Conservation (phyloP, 2,888 invertebrate genomes). For the Spilosoma lubricipeda region DNA sequence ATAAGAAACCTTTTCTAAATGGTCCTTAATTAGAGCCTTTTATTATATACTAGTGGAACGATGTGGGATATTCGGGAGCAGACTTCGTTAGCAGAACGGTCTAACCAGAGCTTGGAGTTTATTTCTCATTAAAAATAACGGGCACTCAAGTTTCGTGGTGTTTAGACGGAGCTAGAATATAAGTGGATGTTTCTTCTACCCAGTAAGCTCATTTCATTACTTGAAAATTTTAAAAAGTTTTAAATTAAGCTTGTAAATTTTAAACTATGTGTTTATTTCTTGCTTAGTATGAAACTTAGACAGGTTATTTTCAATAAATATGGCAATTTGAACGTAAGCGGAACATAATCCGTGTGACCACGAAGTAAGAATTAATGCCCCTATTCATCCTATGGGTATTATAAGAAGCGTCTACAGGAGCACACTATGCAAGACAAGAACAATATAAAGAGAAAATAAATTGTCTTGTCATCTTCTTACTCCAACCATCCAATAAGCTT, state of each 20-base stretch:
- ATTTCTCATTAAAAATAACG: conserved; percentile 57
- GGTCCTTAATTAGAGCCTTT: conserved; percentile 46
- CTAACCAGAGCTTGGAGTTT: conserved; percentile 47
- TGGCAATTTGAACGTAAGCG: neutral
- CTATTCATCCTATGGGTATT: too few relatives aligned
- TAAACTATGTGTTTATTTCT: neutral
- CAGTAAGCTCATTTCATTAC: neutral
- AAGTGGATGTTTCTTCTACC: conserved; percentile 11
- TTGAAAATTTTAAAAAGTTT: neutral
- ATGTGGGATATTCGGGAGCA: conserved; percentile 46
- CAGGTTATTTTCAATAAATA: too few relatives aligned
- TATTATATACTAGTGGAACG: conserved; percentile 48
- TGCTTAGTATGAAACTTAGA: neutral
- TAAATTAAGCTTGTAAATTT: neutral
- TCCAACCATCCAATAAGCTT: too few relatives aligned
- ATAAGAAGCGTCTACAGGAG: too few relatives aligned
- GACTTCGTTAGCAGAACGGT: conserved; percentile 50
- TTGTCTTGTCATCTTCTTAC: too few relatives aligned
- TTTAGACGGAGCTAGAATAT: conserved; percentile 32
- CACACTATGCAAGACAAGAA: too few relatives aligned
- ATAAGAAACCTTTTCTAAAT: conserved; percentile 34
- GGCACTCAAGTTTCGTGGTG: conserved; percentile 41
- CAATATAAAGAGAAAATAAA: too few relatives aligned
- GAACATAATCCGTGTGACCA: too few relatives aligned
- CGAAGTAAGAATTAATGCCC: too few relatives aligned